Evolutionary conservation across 2,888 invertebrate genomes (phyloP).

Genomic region (Fragum sueziense): DNA sequence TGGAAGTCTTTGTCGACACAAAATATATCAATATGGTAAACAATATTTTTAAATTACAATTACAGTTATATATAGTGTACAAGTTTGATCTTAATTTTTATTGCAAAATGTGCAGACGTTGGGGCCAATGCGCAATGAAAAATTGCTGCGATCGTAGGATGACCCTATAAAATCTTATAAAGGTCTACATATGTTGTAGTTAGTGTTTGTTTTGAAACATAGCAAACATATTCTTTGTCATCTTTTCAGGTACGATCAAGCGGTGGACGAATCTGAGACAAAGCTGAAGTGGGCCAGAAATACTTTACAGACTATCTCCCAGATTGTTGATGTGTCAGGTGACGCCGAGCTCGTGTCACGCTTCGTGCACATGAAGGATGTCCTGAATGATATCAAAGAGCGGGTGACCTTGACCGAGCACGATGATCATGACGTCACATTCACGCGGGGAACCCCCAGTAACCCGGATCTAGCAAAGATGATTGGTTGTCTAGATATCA

Average conservation of each 20-base stretch:
- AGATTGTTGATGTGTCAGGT: conserved; percentile 4
- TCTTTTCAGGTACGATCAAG: conserved; percentile 7
- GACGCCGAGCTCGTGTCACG: conserved; percentile 4
- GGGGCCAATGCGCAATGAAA: too few relatives aligned
- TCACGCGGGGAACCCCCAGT: not conserved
- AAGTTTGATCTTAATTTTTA: too few relatives aligned
- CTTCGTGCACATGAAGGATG: not conserved
- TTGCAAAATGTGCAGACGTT: too few relatives aligned
- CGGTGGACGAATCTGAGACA: conserved; percentile 4
- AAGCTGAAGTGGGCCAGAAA: conserved; percentile 14
- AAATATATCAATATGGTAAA: too few relatives aligned
- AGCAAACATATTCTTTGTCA: too few relatives aligned
- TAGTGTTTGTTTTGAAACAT: too few relatives aligned
- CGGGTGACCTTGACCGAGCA: not conserved
- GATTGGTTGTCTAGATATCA: not conserved
- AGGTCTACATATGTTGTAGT: too few relatives aligned
- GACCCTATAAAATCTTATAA: too few relatives aligned
- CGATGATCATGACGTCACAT: conserved; percentile 2
- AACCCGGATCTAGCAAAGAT: not conserved
- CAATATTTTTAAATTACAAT: too few relatives aligned
- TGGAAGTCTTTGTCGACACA: too few relatives aligned
- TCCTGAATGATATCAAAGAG: conserved; percentile 5
- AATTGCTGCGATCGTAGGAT: too few relatives aligned
- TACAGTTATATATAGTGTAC: too few relatives aligned
- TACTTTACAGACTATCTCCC: conserved; percentile 10